Evolutionary conservation across 2,113 vertebrate species (phyloP), one percentile per base, ranked within the genome.

Genomic region (Carlito syrichta): DNA sequence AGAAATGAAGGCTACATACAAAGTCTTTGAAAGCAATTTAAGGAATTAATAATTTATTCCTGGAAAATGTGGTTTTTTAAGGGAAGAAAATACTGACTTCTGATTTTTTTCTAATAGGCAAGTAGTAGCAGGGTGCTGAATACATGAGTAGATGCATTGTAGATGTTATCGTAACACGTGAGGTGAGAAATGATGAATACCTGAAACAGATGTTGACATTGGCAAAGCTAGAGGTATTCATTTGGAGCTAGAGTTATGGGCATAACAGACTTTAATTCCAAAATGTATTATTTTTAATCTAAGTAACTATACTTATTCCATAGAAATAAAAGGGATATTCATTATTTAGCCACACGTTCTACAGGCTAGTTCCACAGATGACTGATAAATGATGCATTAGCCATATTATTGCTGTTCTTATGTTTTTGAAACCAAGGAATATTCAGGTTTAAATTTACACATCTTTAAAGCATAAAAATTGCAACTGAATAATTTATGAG

Each of bases 401-500:
- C 0, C 30, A 43, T 50, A 63, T 63, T 62, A 79, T 48, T 56
- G 22, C 77, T 74, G 30, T 68, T 93, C 54, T 89, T 88, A 16
- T 71, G 58, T 66, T 93, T 77, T 78, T 58, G 56, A 78, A 95
- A 45, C 27, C 11, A 87, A 78, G 25, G 32, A 71, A 63, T 52
- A 93, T 69, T 91, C 25, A 63, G 0, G 93, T 74, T 96, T 96
- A 96, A 95, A 89, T 96, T 89, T 86, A 45, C 3, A 93, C 6
- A 93, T 62, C 35, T 91, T 94, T 96, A 94, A 88, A 96, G 23
- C 27, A 74, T 79, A 94, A 95, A 95, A 83, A 83, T 68, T 91
- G 20, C 13, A 91, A 56, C 7, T 96, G 66, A 93, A 96, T 96
- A 97, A 96, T 96, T 96, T 93, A 96, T 96, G 7, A 96, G 22